Conservation (phyloP, 2,113 vertebrate species). For the Odontophorus gujanensis region DNA sequence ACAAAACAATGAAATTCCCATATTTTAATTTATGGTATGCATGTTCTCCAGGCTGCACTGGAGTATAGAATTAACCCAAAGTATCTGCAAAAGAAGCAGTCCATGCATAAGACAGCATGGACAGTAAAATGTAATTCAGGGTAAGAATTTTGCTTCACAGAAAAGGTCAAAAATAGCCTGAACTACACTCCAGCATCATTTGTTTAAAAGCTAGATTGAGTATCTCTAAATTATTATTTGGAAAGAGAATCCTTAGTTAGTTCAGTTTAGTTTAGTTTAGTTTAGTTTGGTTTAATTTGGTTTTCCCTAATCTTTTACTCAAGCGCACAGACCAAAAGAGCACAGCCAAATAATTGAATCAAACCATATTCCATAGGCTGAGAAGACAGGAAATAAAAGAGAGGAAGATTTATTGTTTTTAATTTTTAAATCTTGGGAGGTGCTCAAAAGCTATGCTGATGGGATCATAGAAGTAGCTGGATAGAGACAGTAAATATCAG, state of each 20-base stretch:
- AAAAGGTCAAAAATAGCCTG: neutral
- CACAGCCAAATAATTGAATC: neutral
- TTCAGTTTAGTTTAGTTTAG: neutral
- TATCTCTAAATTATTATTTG: neutral
- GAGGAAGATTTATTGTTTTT: slow-evolving; percentile 55
- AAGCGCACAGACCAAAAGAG: neutral
- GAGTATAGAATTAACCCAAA: slow-evolving; percentile 8
- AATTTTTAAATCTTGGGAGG: slow-evolving; percentile 57
- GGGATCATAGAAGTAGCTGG: slow-evolving; percentile 48
- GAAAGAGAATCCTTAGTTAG: neutral
- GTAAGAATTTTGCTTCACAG: neutral
- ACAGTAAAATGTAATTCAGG: neutral
- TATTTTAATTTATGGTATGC: slow-evolving; percentile 13
- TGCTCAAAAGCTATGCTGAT: slow-evolving; percentile 24
- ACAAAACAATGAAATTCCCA: neutral
- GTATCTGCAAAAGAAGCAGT: slow-evolving; percentile 41
- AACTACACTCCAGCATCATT: neutral
- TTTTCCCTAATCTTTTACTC: neutral
- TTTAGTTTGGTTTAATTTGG: no score
- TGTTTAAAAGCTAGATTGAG: neutral
- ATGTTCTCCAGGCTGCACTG: slow-evolving; percentile 13
- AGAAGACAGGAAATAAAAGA: slow-evolving; percentile 17
- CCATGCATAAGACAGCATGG: neutral
- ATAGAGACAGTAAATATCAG: slow-evolving; percentile 55
- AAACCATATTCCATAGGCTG: neutral